Percentiles rank a stretch among this genome's conserved stretches.
Evolutionary conservation across 1,140 invertebrate species (phyloP).

Genomic region (Cydia amplana): DNA sequence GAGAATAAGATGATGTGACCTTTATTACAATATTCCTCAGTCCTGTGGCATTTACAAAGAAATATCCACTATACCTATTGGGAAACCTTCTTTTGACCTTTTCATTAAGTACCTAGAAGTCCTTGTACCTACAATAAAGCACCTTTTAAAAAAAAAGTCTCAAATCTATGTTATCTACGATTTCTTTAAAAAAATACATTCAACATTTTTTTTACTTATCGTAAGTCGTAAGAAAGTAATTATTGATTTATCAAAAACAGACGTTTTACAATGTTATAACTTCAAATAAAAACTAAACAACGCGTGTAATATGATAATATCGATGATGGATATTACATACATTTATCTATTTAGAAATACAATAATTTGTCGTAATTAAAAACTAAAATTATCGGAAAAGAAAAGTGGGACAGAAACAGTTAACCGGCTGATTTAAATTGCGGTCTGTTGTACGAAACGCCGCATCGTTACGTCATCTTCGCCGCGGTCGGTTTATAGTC

Average conservation of each 20-base stretch:
- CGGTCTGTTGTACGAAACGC: conserved; percentile 56
- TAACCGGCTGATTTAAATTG: conserved; percentile 54
- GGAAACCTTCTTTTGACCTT: conserved; percentile 29
- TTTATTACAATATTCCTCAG: conserved; percentile 12
- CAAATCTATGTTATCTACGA: neutral
- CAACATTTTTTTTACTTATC: neutral
- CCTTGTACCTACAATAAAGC: neutral
- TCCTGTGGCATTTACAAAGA: conserved; percentile 25
- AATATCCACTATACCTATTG: neutral
- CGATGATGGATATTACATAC: neutral
- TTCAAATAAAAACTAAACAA: neutral
- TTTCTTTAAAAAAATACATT: neutral
- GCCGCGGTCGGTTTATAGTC: conserved; percentile 60
- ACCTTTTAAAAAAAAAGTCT: neutral
- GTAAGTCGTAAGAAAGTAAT: neutral
- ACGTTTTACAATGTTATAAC: conserved; percentile 7
- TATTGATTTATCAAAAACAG: conserved; percentile 7
- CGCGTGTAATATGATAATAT: neutral
- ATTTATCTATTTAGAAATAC: conserved; percentile 50
- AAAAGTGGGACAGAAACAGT: conserved; percentile 53
- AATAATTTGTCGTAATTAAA: conserved; percentile 43
- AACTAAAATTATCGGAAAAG: conserved; percentile 47
- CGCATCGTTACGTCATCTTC: conserved; percentile 61
- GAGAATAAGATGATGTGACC: neutral
- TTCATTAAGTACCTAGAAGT: neutral